Conservation (phyloP, 2,113 vertebrate genomes). For the Parus major region DNA sequence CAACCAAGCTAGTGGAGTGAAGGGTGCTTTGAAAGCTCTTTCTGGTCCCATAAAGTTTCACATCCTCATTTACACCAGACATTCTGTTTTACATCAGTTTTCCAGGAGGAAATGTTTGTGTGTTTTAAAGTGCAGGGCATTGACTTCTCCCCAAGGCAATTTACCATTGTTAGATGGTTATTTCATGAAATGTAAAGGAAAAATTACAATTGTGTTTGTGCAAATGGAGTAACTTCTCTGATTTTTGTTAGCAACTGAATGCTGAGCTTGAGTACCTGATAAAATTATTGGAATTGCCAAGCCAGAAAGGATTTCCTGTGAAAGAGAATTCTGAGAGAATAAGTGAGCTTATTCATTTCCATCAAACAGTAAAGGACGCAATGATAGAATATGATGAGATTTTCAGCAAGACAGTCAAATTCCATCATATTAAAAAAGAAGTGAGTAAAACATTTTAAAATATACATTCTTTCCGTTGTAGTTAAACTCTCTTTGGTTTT, state of each 20-base stretch:
- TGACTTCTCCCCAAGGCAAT: background rate
- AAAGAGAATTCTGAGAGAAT: conserved; percentile 78
- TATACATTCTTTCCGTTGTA: background rate
- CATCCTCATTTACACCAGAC: accelerated
- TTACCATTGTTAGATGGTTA: background rate
- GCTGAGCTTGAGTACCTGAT: conserved; percentile 80
- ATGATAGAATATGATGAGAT: conserved; percentile 78
- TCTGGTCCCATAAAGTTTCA: background rate
- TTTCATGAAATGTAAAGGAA: background rate
- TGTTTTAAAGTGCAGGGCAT: background rate
- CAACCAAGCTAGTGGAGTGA: background rate
- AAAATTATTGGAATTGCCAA: conserved; percentile 77
- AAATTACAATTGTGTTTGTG: background rate
- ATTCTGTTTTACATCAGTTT: background rate
- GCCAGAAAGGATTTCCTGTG: conserved; percentile 67
- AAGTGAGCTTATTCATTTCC: conserved; percentile 77
- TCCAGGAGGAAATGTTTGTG: background rate
- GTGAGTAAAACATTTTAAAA: conserved; percentile 60
- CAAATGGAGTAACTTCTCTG: background rate
- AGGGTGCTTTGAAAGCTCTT: background rate
- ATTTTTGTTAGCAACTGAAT: conserved; percentile 78
- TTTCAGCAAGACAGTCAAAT: conserved; percentile 78
- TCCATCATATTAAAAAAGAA: conserved; percentile 81
- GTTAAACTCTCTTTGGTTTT: background rate
- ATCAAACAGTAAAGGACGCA: conserved; percentile 76